Conservation (phyloP, 2,888 invertebrate genomes). For the Adela reaumurella region DNA sequence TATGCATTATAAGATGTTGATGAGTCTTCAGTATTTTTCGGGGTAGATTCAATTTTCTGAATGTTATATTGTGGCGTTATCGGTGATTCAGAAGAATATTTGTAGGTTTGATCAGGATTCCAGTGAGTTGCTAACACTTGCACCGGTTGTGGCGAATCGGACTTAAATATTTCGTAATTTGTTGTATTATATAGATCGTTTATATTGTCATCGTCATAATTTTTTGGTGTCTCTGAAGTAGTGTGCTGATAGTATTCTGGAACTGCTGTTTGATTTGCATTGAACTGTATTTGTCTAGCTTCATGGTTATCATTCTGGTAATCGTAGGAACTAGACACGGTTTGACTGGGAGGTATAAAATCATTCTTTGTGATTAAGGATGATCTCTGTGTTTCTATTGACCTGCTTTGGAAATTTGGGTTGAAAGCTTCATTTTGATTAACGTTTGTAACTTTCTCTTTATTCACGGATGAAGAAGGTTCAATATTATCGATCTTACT, state of each 20-base stretch:
- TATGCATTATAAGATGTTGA: background rate
- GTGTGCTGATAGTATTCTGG: background rate
- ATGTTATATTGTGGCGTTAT: background rate
- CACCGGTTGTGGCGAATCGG: no score
- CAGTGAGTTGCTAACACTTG: no score
- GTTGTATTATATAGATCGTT: background rate
- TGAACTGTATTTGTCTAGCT: constrained; percentile 16
- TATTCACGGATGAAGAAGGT: no score
- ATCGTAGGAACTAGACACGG: constrained; percentile 29
- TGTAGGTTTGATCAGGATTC: background rate
- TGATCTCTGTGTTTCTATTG: background rate
- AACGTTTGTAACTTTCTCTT: no score
- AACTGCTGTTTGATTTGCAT: background rate
- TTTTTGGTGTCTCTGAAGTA: background rate
- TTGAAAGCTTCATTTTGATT: background rate
- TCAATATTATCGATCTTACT: no score
- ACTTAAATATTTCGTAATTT: background rate
- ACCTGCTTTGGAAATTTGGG: background rate
- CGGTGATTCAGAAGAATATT: background rate
- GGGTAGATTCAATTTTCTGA: background rate
- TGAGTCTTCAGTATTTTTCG: background rate
- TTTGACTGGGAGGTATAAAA: constrained; percentile 27
- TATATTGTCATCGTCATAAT: background rate
- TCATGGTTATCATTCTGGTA: constrained; percentile 27
- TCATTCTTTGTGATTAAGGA: constrained; percentile 24